A percentile compares a stretch with the other conserved stretches of the same genome.
phyloP scores from a whole-genome alignment of 2,888 invertebrate species.

The Ormia ochracea region DNA sequence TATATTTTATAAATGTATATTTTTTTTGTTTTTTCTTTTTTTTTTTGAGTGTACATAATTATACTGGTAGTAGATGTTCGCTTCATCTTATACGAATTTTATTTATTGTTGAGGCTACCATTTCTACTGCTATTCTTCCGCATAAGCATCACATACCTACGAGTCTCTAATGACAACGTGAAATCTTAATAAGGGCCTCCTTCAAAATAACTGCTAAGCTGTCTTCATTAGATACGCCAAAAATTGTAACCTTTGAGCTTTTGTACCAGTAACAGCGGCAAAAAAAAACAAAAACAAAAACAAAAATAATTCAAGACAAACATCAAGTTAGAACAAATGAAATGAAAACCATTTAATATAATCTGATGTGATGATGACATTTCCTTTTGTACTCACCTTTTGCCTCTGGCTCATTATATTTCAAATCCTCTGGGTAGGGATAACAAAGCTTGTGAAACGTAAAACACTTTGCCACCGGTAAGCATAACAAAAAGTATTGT shows the following conservation, averaged over 20 bases:
- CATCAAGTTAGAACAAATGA: constrained; percentile 9
- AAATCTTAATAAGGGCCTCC: constrained; percentile 40
- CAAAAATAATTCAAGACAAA: no score
- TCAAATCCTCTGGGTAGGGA: constrained; percentile 35
- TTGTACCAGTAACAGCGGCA: background rate
- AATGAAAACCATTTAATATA: constrained; percentile 52
- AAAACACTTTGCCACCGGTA: constrained; percentile 12
- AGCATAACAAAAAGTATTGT: background rate
- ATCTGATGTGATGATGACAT: constrained; percentile 58
- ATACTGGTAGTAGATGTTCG: background rate
- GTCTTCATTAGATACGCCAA: constrained; percentile 35
- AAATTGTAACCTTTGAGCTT: constrained; percentile 44
- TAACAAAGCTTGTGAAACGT: background rate
- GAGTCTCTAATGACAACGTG: background rate
- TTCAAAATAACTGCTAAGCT: constrained; percentile 53
- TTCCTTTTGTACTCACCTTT: constrained; percentile 52
- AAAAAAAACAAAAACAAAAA: no score
- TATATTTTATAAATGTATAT: no score
- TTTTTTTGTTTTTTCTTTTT: no score
- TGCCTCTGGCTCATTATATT: constrained; percentile 32
- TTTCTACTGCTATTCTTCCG: background rate
- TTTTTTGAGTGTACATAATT: background rate
- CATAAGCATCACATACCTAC: background rate
- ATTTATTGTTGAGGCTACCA: constrained; percentile 30
- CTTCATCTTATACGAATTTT: constrained; percentile 8